Conservation (phyloP, 1,140 invertebrate species). For the Drosophila persimilis region DNA sequence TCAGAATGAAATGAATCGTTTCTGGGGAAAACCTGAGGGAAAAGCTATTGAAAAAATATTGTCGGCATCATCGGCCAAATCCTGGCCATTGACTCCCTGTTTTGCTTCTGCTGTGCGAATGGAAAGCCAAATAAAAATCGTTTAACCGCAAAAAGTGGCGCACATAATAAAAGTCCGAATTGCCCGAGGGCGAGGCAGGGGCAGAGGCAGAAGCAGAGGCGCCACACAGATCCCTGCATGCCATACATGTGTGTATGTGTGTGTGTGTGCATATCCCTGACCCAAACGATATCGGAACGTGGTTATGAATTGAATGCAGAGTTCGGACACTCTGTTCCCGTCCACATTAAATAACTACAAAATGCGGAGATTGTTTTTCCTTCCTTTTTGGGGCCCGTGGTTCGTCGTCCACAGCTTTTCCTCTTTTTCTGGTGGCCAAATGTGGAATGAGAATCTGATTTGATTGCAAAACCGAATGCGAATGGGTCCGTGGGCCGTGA, state of each 20-base stretch:
- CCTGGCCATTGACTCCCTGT: slow-evolving; percentile 21
- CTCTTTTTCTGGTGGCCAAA: slow-evolving; percentile 17
- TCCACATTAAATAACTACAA: slow-evolving; percentile 63
- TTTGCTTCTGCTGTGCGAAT: not conserved
- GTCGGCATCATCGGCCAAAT: slow-evolving; percentile 53
- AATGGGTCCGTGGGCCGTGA: slow-evolving; percentile 37
- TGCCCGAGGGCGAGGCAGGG: slow-evolving; percentile 6
- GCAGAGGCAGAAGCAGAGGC: not conserved
- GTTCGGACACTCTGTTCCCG: slow-evolving; percentile 3
- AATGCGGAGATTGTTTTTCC: slow-evolving; percentile 16
- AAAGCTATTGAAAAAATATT: slow-evolving; percentile 76
- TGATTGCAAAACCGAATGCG: slow-evolving; percentile 59
- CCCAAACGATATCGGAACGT: slow-evolving; percentile 22
- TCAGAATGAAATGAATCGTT: slow-evolving; percentile 74
- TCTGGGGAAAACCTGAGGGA: not conserved
- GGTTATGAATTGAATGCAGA: slow-evolving; percentile 74
- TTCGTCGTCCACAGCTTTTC: not conserved
- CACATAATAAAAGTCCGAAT: slow-evolving; percentile 50
- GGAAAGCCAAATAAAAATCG: slow-evolving; percentile 51
- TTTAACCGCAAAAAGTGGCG: slow-evolving; percentile 64
- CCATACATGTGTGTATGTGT: slow-evolving; percentile 19
- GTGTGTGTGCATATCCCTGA: slow-evolving; percentile 34
- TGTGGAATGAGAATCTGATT: slow-evolving; percentile 75
- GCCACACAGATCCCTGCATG: slow-evolving; percentile 17
- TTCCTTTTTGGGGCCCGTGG: not conserved